Conservation (phyloP, 2,113 vertebrate species). For the Isurus oxyrinchus region DNA sequence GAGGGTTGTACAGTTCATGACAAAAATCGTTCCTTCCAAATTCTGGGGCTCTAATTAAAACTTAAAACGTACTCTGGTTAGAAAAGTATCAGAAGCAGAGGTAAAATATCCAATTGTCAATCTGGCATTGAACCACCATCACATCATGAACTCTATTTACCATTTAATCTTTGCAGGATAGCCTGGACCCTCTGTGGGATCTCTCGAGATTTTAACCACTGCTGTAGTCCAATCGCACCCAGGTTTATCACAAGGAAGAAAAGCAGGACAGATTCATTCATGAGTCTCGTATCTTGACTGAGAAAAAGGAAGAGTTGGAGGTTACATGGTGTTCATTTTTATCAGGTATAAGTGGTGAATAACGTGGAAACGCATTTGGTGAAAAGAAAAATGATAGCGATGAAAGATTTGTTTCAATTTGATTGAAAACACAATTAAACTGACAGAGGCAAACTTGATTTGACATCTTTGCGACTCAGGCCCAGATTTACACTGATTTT, state of each 20-base stretch:
- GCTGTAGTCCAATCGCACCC: conserved; percentile 40
- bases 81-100: not conserved
- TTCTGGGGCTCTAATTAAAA: conserved; percentile 33
- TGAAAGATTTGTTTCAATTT: not conserved
- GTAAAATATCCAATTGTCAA: not conserved
- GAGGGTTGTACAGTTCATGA: conserved; percentile 37
- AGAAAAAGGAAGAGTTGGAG: conserved; percentile 22
- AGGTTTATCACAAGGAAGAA: conserved; percentile 42
- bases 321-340: not conserved
- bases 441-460: not conserved
- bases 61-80: not conserved
- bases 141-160: conserved; percentile 30
- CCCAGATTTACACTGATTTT: no score
- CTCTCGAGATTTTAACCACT: conserved; percentile 41
- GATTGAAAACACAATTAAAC: not conserved
- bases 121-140: not conserved
- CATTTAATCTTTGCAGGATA: conserved; percentile 38
- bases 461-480: not conserved
- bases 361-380: not conserved
- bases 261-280: conserved; percentile 37
- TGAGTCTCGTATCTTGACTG: conserved; percentile 40
- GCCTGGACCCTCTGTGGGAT: conserved; percentile 40
- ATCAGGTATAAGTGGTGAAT: not conserved
- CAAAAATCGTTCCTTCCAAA: conserved; percentile 30
- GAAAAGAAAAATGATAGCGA: not conserved